Evolutionary conservation across 2,797 vertebrate species (phyloP).

Genomic region (Hypotaenidia okinawae): DNA sequence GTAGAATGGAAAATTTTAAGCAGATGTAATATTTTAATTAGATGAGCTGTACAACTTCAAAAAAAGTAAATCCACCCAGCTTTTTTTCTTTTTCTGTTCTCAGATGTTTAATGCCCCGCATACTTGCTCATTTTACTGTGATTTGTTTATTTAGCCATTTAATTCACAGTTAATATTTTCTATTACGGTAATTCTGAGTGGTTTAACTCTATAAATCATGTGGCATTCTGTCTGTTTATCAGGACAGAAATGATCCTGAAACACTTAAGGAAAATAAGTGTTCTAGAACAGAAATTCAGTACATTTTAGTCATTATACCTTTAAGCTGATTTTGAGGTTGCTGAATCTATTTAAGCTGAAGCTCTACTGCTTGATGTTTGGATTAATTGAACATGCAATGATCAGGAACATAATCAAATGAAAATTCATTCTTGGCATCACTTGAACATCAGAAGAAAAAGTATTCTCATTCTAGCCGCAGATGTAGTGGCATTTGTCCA

Average conservation of each 20-base stretch:
- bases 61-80: background rate
- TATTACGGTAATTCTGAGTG: background rate
- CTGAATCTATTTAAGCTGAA: background rate
- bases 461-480: background rate
- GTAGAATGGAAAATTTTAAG: background rate
- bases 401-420: background rate
- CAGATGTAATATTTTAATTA: background rate
- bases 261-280: background rate
- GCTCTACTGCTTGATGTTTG: background rate
- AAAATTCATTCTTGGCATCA: conserved; percentile 10
- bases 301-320: background rate
- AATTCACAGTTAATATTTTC: background rate
- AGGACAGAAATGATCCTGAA: background rate
- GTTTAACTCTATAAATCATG: background rate
- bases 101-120: background rate
- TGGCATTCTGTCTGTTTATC: background rate
- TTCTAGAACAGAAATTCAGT: background rate
- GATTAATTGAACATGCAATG: background rate
- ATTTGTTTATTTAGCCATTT: background rate
- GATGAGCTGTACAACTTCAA: background rate
- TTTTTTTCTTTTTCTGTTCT: background rate
- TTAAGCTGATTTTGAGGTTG: background rate
- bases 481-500: conserved; percentile 16
- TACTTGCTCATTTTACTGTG: background rate
- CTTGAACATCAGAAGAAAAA: conserved; percentile 12